A percentile compares a stretch with the other conserved stretches of the same genome.
These are phyloP conservation scores for Lasioglossum lativentre DNA, from an alignment of 2,888 invertebrate genomes.

Conservation along the genomic window DNA sequence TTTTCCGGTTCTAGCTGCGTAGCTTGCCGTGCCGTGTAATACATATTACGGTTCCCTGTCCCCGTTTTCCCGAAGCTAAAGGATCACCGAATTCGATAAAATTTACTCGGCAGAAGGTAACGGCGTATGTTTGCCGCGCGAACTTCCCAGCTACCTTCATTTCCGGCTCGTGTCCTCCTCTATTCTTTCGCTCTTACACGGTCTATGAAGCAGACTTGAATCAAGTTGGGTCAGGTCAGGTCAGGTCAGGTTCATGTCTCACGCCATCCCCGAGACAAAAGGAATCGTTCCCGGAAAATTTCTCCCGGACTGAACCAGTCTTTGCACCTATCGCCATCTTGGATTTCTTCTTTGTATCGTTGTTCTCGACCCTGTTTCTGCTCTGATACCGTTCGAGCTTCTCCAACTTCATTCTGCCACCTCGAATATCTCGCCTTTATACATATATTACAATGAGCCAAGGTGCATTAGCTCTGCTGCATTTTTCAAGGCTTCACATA, in stretches of 20 bases:
- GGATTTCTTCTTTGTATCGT: conserved; percentile 27
- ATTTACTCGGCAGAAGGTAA: conserved; percentile 55
- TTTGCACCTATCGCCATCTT: conserved; percentile 5
- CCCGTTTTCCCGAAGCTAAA: conserved; percentile 18
- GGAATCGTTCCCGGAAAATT: conserved; percentile 54
- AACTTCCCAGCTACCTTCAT: conserved; percentile 60
- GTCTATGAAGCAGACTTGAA: conserved; percentile 46
- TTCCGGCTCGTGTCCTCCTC: conserved; percentile 48
- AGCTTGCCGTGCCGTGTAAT: conserved; percentile 4
- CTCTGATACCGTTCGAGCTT: conserved; percentile 16
- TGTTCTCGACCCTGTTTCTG: neutral
- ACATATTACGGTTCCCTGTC: conserved; percentile 32
- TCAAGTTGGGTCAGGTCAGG: conserved; percentile 56
- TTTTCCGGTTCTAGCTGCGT: conserved; percentile 27
- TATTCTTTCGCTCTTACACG: conserved; percentile 20
- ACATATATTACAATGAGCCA: neutral
- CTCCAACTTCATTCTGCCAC: conserved; percentile 26
- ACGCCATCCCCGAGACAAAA: conserved; percentile 54
- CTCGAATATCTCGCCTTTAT: neutral
- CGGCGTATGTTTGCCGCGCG: conserved; percentile 63
- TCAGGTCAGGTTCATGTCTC: conserved; percentile 47
- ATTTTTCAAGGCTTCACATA: neutral
- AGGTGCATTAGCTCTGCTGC: neutral
- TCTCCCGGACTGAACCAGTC: conserved; percentile 25
- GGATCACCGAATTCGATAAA: conserved; percentile 63